Conservation (phyloP, 2,888 invertebrate genomes). For the Pseudococcus longispinus region DNA sequence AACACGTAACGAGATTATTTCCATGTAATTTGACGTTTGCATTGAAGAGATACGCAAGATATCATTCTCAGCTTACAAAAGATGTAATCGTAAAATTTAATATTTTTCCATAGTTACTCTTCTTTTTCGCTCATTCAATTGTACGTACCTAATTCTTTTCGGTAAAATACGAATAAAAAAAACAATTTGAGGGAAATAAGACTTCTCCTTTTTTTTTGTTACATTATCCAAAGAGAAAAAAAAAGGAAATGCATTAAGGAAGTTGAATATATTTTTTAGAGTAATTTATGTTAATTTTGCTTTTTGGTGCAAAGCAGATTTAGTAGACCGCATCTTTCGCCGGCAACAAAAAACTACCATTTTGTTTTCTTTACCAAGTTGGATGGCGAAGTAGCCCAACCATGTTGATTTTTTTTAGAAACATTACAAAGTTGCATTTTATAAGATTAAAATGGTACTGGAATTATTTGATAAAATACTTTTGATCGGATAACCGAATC, state of each 20-base stretch:
- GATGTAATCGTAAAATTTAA: conserved; percentile 28
- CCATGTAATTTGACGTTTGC: background rate
- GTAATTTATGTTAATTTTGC: conserved; percentile 11
- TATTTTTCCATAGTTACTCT: background rate
- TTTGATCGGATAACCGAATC: no score
- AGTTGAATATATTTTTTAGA: conserved; percentile 11
- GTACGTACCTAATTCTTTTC: background rate
- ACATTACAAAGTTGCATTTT: background rate
- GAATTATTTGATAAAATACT: no score
- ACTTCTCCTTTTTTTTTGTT: background rate
- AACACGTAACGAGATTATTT: background rate
- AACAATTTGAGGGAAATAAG: background rate
- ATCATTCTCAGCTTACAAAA: conserved; percentile 1
- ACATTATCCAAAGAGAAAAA: background rate
- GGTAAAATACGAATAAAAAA: background rate
- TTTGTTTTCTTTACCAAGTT: background rate
- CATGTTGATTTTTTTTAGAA: background rate
- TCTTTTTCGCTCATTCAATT: background rate
- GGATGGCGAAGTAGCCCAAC: background rate
- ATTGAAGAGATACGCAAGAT: background rate
- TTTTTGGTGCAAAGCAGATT: conserved; percentile 9
- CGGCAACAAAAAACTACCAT: background rate
- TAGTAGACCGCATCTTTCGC: background rate
- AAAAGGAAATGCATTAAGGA: conserved; percentile 16
- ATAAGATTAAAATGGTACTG: background rate